Conservation (phyloP, 2,888 invertebrate genomes). For the Notocelia uddmanniana region DNA sequence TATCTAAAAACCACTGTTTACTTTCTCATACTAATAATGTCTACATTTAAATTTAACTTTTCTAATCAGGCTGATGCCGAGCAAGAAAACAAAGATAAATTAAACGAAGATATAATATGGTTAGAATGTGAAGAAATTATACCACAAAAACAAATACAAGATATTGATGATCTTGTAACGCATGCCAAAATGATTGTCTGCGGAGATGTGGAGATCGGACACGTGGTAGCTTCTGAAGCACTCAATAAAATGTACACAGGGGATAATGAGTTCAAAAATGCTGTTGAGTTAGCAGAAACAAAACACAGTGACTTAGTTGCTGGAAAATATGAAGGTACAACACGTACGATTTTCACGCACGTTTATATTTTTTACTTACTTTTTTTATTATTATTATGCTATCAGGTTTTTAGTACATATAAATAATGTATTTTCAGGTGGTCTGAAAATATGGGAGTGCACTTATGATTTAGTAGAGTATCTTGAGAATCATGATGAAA, state of each 20-base stretch:
- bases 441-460: conserved; percentile 98
- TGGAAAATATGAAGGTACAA: conserved; percentile 92
- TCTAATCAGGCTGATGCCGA: conserved; percentile 44
- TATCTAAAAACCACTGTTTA: too few species aligned
- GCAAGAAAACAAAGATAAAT: conserved; percentile 16
- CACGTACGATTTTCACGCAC: neutral
- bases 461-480: conserved; percentile 92
- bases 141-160: conserved; percentile 62
- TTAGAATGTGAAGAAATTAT: conserved; percentile 67
- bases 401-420: neutral
- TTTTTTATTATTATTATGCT: neutral
- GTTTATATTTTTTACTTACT: neutral
- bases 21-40: conserved; percentile 16
- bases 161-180: conserved; percentile 63
- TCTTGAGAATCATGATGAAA: conserved; percentile 70
- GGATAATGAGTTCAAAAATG: conserved; percentile 67
- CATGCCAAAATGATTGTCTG: conserved; percentile 76
- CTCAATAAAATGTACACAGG: conserved; percentile 60
- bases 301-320: conserved; percentile 91
- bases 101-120: conserved; percentile 58
- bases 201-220: conserved; percentile 78
- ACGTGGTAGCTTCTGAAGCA: conserved; percentile 73
- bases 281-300: conserved; percentile 84
- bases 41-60: conserved; percentile 47
- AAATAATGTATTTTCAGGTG: conserved; percentile 88